These are phyloP conservation scores for Chaenodraco wilsoni DNA, from an alignment of 2,797 vertebrate species.

Conservation along the genomic window DNA sequence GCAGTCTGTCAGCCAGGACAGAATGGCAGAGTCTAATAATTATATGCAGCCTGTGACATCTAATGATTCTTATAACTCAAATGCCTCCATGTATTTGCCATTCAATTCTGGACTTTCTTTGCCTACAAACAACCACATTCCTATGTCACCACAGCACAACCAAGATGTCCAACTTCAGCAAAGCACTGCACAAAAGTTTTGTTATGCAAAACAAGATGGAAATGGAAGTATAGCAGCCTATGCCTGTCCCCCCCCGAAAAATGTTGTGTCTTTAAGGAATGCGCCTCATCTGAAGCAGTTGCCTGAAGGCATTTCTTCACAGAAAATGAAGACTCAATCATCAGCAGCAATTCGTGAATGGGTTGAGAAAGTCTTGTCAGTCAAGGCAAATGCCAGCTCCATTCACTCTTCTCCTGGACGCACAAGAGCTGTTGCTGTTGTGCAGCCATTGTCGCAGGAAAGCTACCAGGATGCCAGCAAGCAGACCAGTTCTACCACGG, in stretches of 20 bases:
- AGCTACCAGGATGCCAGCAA: background rate
- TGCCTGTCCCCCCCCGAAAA: background rate
- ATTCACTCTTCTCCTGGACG: slow-evolving; percentile 19
- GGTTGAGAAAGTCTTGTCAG: background rate
- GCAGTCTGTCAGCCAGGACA: background rate
- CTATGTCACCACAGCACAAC: background rate
- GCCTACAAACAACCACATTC: background rate
- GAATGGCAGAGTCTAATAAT: background rate
- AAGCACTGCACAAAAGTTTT: background rate
- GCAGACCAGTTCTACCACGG: background rate
- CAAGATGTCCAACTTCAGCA: background rate
- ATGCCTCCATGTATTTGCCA: background rate
- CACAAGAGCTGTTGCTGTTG: slow-evolving; percentile 74
- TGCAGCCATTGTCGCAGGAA: slow-evolving; percentile 71
- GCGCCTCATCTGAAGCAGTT: background rate
- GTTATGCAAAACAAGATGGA: background rate
- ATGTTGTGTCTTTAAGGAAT: background rate
- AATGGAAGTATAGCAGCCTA: background rate
- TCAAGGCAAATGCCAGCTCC: slow-evolving; percentile 10
- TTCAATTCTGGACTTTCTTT: background rate
- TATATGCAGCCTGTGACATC: background rate
- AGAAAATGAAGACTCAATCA: background rate
- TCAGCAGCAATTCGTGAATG: background rate
- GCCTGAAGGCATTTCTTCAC: background rate
- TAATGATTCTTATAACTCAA: background rate